Conservation (phyloP, 2,888 invertebrate species). For the Ennomos quercinarius region DNA sequence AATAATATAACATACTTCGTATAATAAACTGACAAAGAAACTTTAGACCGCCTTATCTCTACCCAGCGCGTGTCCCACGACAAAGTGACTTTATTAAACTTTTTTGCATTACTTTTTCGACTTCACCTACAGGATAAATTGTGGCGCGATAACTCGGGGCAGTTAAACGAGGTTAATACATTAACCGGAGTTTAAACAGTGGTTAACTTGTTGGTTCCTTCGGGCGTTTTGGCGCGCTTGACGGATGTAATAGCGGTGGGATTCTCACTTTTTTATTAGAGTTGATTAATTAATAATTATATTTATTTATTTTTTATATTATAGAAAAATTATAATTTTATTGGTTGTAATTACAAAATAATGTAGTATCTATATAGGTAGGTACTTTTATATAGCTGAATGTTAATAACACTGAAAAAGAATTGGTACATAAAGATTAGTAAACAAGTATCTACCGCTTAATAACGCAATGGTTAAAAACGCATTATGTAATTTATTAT, state of each 20-base stretch:
- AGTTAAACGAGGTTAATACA: constrained; percentile 78
- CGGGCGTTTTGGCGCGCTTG: constrained; percentile 49
- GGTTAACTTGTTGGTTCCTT: constrained; percentile 46
- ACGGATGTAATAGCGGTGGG: constrained; percentile 48
- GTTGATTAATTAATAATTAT: not conserved
- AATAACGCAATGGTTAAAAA: no score
- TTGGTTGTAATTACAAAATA: no score
- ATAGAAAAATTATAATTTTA: no score
- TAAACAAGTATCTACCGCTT: no score
- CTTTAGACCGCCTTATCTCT: constrained; percentile 35
- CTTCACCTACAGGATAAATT: constrained; percentile 70
- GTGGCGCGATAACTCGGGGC: constrained; percentile 74
- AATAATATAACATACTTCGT: constrained; percentile 18
- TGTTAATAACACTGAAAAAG: no score
- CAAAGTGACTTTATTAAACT: constrained; percentile 72
- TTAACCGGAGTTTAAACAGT: constrained; percentile 73
- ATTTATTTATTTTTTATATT: constrained; percentile 15
- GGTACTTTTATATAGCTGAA: no score
- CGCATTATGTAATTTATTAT: no score
- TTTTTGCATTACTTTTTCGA: constrained; percentile 71
- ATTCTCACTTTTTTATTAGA: constrained; percentile 27
- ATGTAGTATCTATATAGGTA: no score
- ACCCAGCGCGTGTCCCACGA: constrained; percentile 42
- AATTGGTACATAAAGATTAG: no score
- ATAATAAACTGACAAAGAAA: constrained; percentile 39